These are phyloP conservation scores for Dermolepida albohirtum DNA, from an alignment of 2,888 invertebrate species.

Conservation along the genomic window DNA sequence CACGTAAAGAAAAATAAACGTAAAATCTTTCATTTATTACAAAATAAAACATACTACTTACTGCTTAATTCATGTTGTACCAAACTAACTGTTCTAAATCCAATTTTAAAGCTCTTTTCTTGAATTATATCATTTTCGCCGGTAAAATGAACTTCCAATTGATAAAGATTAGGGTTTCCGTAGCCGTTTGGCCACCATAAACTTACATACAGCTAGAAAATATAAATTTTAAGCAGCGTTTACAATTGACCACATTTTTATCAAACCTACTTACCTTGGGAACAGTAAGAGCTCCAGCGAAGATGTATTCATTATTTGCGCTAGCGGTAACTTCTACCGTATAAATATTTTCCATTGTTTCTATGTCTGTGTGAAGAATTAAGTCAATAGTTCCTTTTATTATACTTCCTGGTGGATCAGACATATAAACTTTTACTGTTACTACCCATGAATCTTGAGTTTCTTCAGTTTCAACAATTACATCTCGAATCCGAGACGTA, in stretches of 20 bases:
- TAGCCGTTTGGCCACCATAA: constrained; percentile 98
- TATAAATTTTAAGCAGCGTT: neutral
- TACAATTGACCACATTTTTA: constrained; percentile 7
- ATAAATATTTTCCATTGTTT: constrained; percentile 43
- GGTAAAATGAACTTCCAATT: constrained; percentile 69
- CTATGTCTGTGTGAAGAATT: constrained; percentile 48
- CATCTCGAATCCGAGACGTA: constrained; percentile 72
- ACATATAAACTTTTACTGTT: neutral
- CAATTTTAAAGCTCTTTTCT: constrained; percentile 74
- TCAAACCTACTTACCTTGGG: constrained; percentile 50
- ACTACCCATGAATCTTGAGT: constrained; percentile 43
- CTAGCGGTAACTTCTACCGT: constrained; percentile 47
- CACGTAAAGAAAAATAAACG: too few species aligned
- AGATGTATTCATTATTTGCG: constrained; percentile 59
- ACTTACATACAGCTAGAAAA: constrained; percentile 66
- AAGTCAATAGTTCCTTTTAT: constrained; percentile 51
- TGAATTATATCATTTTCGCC: constrained; percentile 61
- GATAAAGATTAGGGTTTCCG: constrained; percentile 83
- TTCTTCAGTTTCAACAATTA: constrained; percentile 62
- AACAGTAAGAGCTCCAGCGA: constrained; percentile 42
- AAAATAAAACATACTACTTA: constrained; percentile 12
- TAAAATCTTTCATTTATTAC: too few species aligned
- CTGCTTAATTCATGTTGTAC: constrained; percentile 71
- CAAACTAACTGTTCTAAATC: constrained; percentile 88
- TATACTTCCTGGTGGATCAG: constrained; percentile 26